Percentiles rank a stretch among this genome's conserved stretches.
phyloP scores from a whole-genome alignment of 2,888 invertebrate genomes.

The Ormyrus nitidulus region DNA sequence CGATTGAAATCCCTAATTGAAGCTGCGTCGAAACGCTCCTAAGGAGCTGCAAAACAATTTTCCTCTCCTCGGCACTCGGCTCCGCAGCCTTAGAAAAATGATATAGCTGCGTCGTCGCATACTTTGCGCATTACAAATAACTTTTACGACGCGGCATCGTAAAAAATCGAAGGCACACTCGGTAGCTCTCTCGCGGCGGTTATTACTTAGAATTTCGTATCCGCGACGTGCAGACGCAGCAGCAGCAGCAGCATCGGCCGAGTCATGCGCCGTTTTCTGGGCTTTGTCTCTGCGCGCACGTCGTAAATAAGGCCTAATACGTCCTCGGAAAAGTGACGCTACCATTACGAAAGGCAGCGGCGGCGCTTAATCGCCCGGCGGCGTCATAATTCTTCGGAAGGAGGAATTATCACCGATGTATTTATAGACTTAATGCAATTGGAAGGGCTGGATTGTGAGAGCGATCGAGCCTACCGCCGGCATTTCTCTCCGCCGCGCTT shows the following conservation, averaged over 20 bases:
- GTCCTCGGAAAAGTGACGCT: conserved; percentile 42
- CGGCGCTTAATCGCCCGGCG: no score
- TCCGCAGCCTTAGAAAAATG: not conserved
- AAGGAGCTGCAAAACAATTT: no score
- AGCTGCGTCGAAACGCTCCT: no score
- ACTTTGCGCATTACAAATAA: conserved; percentile 10
- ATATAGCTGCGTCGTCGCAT: not conserved
- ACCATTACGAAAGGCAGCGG: not conserved
- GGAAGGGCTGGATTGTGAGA: not conserved
- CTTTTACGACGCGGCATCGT: not conserved
- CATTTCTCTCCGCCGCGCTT: no score
- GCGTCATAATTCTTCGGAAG: conserved; percentile 13
- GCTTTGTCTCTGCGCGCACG: not conserved
- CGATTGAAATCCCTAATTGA: not conserved
- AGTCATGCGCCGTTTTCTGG: no score
- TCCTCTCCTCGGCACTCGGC: no score
- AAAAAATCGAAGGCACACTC: not conserved
- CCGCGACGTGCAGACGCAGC: no score
- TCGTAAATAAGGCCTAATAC: conserved; percentile 37
- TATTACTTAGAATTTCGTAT: not conserved
- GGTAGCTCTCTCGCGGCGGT: not conserved
- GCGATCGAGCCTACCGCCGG: no score
- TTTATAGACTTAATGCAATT: conserved; percentile 20
- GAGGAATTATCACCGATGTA: conserved; percentile 6
- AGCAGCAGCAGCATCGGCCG: no score